Evolutionary conservation across 2,113 vertebrate species (phyloP).

Genomic region (Bubalus kerabau): DNA sequence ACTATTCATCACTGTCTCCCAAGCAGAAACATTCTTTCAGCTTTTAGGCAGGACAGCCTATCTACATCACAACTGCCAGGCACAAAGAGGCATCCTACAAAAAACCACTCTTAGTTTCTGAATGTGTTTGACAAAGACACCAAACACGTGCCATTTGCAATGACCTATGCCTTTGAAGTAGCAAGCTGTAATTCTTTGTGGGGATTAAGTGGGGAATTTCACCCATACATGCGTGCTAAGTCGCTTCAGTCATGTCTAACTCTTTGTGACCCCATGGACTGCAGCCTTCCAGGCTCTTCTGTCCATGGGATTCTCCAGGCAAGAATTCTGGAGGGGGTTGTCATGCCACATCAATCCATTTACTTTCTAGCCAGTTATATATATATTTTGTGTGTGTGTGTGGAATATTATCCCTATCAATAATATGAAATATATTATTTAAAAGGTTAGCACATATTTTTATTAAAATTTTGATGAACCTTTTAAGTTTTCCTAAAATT

Average conservation of each 20-base stretch:
- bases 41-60: not conserved
- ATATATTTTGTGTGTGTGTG: no score
- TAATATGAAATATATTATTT: not conserved
- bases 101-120: not conserved
- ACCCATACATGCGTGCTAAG: accelerated
- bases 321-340: not conserved
- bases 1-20: not conserved
- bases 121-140: not conserved
- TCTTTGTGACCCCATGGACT: not conserved
- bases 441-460: not conserved
- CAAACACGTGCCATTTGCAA: not conserved
- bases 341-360: not conserved
- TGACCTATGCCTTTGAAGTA: not conserved
- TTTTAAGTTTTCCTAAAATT: not conserved
- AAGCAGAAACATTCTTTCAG: not conserved
- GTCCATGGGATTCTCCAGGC: not conserved
- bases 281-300: not conserved
- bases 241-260: not conserved
- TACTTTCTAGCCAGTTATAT: not conserved
- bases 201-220: not conserved
- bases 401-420: not conserved
- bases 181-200: not conserved
- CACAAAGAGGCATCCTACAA: not conserved
- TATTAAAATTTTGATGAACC: not conserved
- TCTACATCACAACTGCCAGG: not conserved